Evolutionary conservation across 2,797 vertebrate genomes (phyloP), one percentile per base, ranked within the genome.

Genomic region (Phataginus tetradactyla): DNA sequence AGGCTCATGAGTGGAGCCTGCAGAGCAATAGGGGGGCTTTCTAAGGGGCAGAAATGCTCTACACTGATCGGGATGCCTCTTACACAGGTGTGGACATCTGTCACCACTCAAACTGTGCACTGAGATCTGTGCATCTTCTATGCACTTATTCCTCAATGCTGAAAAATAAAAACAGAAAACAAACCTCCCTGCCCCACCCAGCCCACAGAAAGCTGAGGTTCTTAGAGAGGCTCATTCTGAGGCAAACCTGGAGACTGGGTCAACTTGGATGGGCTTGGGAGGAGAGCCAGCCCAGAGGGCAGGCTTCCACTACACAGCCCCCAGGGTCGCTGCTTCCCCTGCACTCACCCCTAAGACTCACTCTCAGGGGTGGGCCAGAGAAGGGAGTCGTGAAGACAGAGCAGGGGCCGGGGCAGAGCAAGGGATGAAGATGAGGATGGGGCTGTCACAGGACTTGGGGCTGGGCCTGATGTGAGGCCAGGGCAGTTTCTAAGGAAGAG

Each of bases 31-130:
- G 74, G 32, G 32, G 45, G n/a, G 37, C 51, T 32, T 61, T 61
- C 57, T 29, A 34, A 32, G 39, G 66, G 42, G 72, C 1, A 25
- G 45, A 25, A 17, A 45, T 6, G 81, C 17, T 42, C 66, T 10
- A 0, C 0, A 4, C 1, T 7, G 2, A 53, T 5, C 42, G 4
- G 15, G 55, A n/a, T 37, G 18, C 63, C 59, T 13, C 12, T 32
- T 37, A 68, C 37, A 45, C 2, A 57, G 77, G 34, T 13, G 23
- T 6, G 27, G 8, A 32, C 12, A 11, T 21, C 23, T 25, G 53
- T 69, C 66, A 1, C n/a, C 39, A 21, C 25, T 12, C 32, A 57
- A 23, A 57, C 4, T 6, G 4, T 17, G n/a, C 27, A 6, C 66
- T 29, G 4, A 51, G 42, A 68, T 10, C 25, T 55, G 13, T 77